Percentiles rank a stretch among this genome's conserved stretches.
Conservation (phyloP, 2,888 invertebrate genomes). For the Hirtodrosophila trivittata region DNA sequence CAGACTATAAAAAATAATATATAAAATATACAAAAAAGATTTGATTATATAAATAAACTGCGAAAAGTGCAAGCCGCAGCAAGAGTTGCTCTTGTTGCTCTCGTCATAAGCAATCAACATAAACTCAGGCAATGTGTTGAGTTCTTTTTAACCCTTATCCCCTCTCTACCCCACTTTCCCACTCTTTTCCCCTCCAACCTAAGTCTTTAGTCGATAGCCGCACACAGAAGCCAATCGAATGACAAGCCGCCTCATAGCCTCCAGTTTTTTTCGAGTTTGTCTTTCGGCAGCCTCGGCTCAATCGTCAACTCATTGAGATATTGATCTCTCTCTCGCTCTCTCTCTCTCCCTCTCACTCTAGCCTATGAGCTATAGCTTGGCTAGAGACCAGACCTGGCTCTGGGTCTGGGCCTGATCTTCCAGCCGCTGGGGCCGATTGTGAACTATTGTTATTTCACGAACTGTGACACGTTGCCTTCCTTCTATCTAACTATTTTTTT, state of each 20-base stretch:
- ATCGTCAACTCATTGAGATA: slow-evolving; percentile 79
- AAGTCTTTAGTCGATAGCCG: background rate
- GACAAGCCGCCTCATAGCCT: slow-evolving; percentile 62
- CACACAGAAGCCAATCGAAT: slow-evolving; percentile 72
- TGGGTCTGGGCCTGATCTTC: slow-evolving; percentile 59
- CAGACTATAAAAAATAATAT: slow-evolving; percentile 44
- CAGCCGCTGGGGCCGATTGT: slow-evolving; percentile 72
- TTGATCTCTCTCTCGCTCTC: slow-evolving; percentile 53
- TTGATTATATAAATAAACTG: slow-evolving; percentile 28
- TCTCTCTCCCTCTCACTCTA: slow-evolving; percentile 2
- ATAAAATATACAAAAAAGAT: slow-evolving; percentile 12
- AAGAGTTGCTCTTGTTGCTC: slow-evolving; percentile 18
- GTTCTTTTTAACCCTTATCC: slow-evolving; percentile 2
- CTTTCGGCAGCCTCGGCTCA: slow-evolving; percentile 72
- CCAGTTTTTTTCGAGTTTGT: slow-evolving; percentile 19
- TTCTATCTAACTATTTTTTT: slow-evolving; percentile 23
- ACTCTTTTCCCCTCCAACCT: background rate
- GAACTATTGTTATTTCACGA: slow-evolving; percentile 80
- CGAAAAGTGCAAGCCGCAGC: slow-evolving; percentile 41
- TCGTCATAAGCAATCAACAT: slow-evolving; percentile 70
- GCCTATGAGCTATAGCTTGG: slow-evolving; percentile 7
- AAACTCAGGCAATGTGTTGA: slow-evolving; percentile 48
- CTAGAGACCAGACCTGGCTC: slow-evolving; percentile 14
- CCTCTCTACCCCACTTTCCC: too few relatives aligned
- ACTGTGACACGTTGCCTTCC: slow-evolving; percentile 74